Base-by-base conservation (phyloP, 2,888 invertebrate species). In the Spodoptera littoralis region DNA sequence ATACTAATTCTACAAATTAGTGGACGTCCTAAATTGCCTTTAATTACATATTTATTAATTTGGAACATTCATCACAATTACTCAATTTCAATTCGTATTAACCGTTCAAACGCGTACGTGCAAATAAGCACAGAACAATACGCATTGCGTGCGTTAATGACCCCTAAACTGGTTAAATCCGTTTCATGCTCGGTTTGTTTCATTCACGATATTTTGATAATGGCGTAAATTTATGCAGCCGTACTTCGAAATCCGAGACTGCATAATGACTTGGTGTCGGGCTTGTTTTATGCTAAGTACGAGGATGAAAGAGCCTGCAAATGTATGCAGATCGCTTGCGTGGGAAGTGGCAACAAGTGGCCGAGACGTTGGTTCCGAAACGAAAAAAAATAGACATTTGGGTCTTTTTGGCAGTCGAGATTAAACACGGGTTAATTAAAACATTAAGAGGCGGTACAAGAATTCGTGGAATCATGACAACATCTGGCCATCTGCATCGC, bases 281-380 rank as follows among this genome's bases (percentile, higher is more conserved):
- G 84, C 92, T 92, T 93, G 93, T 93, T 93, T 92, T 93, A 94
- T 94, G 94, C 93, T 92, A 94, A 94, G 86, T 89, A 84, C 88
- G 85, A 85, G 87, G 88, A 91, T 89, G 90, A 91, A 92, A 92
- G 92, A 91, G 89, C 89, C 88, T 87, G 90, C 86, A 90, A 90
- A 90, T 92, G 83, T 92, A 94, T 94, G 93, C 93, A 92, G 91
- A 93, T 91, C 89, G 88, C 79, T 87, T 87, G 92, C 93, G 94
- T 94, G 94, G 93, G 93, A 93, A 93, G 92, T 90, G 87, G 88
- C 93, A 93, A 94, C 94, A 93, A 93, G 93, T 93, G 91, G 89
- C 84, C 84, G 85, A 88, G 86, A 90, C 83, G 82, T 86, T 86
- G 83, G 80, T 87, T 80, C 82, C 75, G 78, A 80, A 83, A 82